Evolutionary conservation across 2,888 invertebrate genomes (phyloP), one percentile per base, ranked within the genome.

Genomic region (Margaritifera margaritifera): DNA sequence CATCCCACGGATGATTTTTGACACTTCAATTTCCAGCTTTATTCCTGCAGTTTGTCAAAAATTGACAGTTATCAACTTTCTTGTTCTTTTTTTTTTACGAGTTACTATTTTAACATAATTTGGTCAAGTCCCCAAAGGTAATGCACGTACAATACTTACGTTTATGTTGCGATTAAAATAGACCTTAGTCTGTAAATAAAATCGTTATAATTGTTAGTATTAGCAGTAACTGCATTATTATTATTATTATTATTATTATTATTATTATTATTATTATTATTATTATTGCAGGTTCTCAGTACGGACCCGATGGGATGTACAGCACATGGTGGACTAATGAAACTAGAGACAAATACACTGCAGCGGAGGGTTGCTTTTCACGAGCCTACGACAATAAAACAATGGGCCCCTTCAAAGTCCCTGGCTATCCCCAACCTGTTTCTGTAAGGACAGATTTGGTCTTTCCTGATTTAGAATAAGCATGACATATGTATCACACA

Each of bases 241-340:
- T 20, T 22, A 54, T 54, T 54, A 54, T n/a, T n/a, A n/a, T 54
- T 54, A 54, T 54, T 54, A 54, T 50, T 50, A 25, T 66, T 66
- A 18, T 31, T 31, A 58, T 25, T 25, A 25, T 22, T 42, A 31
- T 27, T 54, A 6, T 64, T 64, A 27, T 60, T 56, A 15, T 27
- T 63, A 54, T 31, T 52, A 53, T 27, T 70, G 4, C 57, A 86
- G 86, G 85, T n/a, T 69, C 77, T 19, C 75, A 68, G 62, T 80
- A 78, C 54, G 63, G 80, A 53, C 75, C 75, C 60, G 75, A 84
- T 56, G 84, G 85, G 0, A 74, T 74, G 1, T 77, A 75, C 52
- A 75, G 77, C 11, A 66, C 69, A 52, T 88, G 87, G 88, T 88
- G 87, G 85, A 78, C 82, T 0, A 79, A 80, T 59, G 24, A 57